Percentiles rank a stretch among this genome's conserved stretches.
Conservation (phyloP, 2,113 vertebrate genomes). For the Ibidorhyncha struthersii region DNA sequence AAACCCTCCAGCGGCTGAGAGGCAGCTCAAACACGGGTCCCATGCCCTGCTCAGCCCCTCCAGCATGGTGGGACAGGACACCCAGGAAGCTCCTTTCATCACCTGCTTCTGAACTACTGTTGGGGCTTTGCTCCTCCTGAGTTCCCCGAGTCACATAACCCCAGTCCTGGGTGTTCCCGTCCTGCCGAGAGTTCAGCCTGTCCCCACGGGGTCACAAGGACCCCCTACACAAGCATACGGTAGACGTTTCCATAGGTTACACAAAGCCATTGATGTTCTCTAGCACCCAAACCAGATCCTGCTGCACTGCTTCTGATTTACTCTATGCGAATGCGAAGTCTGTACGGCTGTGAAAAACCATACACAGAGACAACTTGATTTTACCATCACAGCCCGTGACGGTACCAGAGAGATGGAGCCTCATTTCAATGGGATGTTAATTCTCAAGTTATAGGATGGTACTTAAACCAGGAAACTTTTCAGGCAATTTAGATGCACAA, state of each 20-base stretch:
- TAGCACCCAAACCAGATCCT: not conserved
- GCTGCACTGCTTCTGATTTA: not conserved
- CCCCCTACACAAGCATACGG: rapidly evolving
- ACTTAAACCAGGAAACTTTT: not conserved
- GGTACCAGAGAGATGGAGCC: not conserved
- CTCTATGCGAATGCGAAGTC: not conserved
- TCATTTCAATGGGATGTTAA: not conserved
- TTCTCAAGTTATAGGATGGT: not conserved
- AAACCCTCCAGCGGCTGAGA: rapidly evolving
- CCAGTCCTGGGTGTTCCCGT: not conserved
- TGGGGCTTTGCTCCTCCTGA: not conserved
- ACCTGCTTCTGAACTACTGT: not conserved
- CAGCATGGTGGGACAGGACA: not conserved
- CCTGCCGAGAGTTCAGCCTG: not conserved
- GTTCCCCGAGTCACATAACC: rapidly evolving
- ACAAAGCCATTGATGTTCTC: not conserved
- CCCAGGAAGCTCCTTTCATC: not conserved
- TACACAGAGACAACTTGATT: not conserved
- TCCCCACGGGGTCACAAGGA: not conserved
- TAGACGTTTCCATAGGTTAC: not conserved
- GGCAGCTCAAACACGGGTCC: not conserved
- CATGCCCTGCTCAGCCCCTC: not conserved
- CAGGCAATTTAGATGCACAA: not conserved
- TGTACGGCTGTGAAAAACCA: not conserved
- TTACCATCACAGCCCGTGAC: not conserved